Evolutionary conservation across 2,888 invertebrate genomes (phyloP), one percentile per base, ranked within the genome.

Genomic region (Chrysolina americana): DNA sequence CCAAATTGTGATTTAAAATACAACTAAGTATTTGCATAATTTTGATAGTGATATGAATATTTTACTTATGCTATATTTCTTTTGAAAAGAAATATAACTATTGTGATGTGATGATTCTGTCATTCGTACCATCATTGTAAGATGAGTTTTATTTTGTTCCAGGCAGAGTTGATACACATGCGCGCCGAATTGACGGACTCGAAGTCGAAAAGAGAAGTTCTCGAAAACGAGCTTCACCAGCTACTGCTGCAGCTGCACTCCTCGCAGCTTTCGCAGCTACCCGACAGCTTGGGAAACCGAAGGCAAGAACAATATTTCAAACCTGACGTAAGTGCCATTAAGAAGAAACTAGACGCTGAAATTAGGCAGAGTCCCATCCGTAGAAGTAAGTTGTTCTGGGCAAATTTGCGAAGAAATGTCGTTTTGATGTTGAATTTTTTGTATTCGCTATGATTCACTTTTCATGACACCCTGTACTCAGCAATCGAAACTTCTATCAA

Each of bases 161-260:
- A 95, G 95, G 94, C 95, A 73, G 95, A 95, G 88, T 89, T 95
- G 79, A 91, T 93, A 70, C 92, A 93, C 84, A 91, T 94, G 89
- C 91, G 94, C 82, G 92, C 93, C 70, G 94, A 95, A 85, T 87
- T 95, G 82, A 91, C 92, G 68, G 93, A 94, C 81, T 92, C 93
- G 15, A 90, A 92, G 84, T 92, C 94, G 15, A 89, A 90, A 69
- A 89, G 90, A 76, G 88, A 90, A 79, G 88, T 91, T 41, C 83
- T 92, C 75, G 92, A 93, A 83, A 90, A 91, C 79, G 92, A 94
- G 84, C 87, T 92, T 71, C 91, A 92, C 83, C 90, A 91, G 76
- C 86, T 93, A 76, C 86, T 93, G 78, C 87, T 92, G 47, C 92
- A 92, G 83, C 85, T 92, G 44, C 92, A 92, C 84, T 89, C 91